These are phyloP conservation scores for Telmatochromis sp. DNA, from an alignment of 2,113 vertebrate species.

Conservation along the genomic window DNA sequence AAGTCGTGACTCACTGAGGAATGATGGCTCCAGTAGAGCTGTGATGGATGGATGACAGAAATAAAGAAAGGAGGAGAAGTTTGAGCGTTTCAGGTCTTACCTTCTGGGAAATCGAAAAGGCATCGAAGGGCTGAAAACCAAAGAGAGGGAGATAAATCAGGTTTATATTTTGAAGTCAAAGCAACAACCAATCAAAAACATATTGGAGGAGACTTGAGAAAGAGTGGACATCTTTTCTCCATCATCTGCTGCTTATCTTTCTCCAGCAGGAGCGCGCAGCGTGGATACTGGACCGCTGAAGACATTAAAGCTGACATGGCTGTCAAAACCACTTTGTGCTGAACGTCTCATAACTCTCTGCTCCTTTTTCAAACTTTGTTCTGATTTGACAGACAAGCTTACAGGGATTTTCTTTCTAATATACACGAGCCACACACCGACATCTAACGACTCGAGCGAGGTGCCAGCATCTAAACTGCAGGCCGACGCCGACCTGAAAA, in stretches of 20 bases:
- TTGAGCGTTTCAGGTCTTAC: conserved; percentile 67
- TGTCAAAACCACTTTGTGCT: conserved; percentile 6
- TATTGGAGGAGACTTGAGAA: not conserved
- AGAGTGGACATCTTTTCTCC: conserved; percentile 1
- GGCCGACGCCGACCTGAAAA: not conserved
- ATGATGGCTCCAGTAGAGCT: conserved; percentile 31
- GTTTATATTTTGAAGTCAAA: conserved; percentile 42
- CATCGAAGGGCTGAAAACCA: conserved; percentile 79
- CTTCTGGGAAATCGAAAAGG: conserved; percentile 93
- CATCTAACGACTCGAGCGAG: not conserved
- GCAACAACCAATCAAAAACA: conserved; percentile 37
- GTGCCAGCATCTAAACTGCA: not conserved
- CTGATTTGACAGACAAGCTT: not conserved
- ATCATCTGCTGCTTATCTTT: not conserved
- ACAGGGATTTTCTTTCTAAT: not conserved
- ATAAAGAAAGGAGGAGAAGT: not conserved
- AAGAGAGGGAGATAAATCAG: conserved; percentile 50
- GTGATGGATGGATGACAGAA: conserved; percentile 42
- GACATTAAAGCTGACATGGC: conserved; percentile 1
- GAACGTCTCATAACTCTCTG: not conserved
- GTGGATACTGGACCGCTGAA: not conserved
- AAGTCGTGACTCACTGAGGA: conserved; percentile 60
- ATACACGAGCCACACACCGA: not conserved
- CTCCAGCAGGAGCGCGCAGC: not conserved
- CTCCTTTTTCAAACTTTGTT: not conserved